phyloP scores from a whole-genome alignment of 2,888 invertebrate species.

The Eilema sororculum region DNA sequence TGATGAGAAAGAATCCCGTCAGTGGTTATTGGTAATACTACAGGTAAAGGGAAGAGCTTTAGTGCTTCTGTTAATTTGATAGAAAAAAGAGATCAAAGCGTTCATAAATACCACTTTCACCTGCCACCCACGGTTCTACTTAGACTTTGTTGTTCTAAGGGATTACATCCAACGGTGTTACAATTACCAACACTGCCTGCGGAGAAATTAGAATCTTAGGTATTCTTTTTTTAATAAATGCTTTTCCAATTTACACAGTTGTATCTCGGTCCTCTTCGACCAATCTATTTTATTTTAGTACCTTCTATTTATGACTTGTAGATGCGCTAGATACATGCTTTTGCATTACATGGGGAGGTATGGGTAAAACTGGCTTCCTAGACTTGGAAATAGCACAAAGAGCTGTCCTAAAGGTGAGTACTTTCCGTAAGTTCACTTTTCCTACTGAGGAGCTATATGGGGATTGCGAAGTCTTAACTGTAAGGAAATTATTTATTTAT shows the following conservation, averaged over 20 bases:
- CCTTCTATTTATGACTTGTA: no score
- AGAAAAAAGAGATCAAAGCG: constrained; percentile 20
- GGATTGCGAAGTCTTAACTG: no score
- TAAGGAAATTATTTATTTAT: no score
- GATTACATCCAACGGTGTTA: background rate
- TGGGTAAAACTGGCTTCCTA: no score
- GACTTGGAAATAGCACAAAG: no score
- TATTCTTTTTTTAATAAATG: background rate
- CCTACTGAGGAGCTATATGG: no score
- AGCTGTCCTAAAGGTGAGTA: no score
- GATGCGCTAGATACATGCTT: no score
- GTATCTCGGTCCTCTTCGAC: no score
- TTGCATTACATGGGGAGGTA: no score
- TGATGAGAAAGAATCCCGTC: constrained; percentile 48
- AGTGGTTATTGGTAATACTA: constrained; percentile 48
- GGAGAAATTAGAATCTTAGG: background rate
- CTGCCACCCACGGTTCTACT: background rate
- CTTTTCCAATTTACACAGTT: background rate
- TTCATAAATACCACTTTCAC: constrained; percentile 12
- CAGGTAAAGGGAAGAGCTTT: constrained; percentile 23
- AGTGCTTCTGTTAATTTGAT: constrained; percentile 20
- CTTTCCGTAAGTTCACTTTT: no score
- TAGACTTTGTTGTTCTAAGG: background rate
- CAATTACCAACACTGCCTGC: background rate
- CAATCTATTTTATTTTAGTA: no score